Evolutionary conservation across 2,888 invertebrate genomes (phyloP).

Genomic region (Pristionchus entomophagus): DNA sequence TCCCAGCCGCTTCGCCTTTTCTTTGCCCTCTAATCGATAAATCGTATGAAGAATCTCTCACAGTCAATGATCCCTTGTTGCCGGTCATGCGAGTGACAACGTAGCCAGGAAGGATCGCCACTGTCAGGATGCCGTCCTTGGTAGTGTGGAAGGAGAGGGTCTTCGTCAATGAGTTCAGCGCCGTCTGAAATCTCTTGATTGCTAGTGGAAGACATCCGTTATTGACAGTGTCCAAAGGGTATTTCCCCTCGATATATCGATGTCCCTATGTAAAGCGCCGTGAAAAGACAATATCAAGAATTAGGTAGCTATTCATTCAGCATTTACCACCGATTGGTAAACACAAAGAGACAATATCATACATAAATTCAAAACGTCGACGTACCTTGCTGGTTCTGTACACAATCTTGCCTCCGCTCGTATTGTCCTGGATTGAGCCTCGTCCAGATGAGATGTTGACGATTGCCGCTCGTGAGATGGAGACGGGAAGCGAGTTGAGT

Average conservation of each 20-base stretch:
- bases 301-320: too few relatives aligned
- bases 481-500: slow-evolving; percentile 46
- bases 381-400: slow-evolving; percentile 43
- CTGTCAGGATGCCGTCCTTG: slow-evolving; percentile 19
- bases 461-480: slow-evolving; percentile 58
- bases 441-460: slow-evolving; percentile 62
- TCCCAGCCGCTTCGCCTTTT: not conserved
- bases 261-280: too few relatives aligned
- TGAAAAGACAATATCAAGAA: too few relatives aligned
- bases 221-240: too few relatives aligned
- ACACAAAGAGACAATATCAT: too few relatives aligned
- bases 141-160: not conserved
- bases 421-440: slow-evolving; percentile 52
- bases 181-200: slow-evolving; percentile 31
- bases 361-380: too few relatives aligned
- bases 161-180: slow-evolving; percentile 42
- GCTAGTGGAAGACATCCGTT: too few relatives aligned
- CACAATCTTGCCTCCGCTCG: slow-evolving; percentile 32
- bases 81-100: slow-evolving; percentile 35
- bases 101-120: slow-evolving; percentile 39
- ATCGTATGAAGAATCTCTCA: not conserved
- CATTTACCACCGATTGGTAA: too few relatives aligned
- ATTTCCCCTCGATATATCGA: too few relatives aligned
- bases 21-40: too few relatives aligned
- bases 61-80: slow-evolving; percentile 35